A percentile compares a stretch with the other conserved stretches of the same genome.
Evolutionary conservation across 2,113 vertebrate species (phyloP).

Genomic region (Oreamnos americanus): DNA sequence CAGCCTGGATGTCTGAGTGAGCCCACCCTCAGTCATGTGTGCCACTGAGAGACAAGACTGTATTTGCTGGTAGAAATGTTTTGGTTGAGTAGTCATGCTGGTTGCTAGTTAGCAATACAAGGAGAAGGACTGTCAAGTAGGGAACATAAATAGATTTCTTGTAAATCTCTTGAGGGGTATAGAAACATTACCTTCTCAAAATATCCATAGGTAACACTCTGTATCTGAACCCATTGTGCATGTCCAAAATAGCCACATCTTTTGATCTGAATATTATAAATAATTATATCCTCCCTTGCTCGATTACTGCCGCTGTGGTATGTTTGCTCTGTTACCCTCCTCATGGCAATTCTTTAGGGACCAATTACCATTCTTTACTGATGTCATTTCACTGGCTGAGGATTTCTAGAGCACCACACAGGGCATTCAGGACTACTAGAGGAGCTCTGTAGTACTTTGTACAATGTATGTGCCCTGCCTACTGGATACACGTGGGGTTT

Average conservation of each 20-base stretch:
- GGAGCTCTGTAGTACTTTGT: background rate
- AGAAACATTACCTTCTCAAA: background rate
- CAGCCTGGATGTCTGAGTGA: background rate
- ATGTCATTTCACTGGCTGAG: background rate
- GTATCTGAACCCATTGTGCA: background rate
- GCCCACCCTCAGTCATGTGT: background rate
- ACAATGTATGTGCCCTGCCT: background rate
- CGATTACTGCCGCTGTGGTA: background rate
- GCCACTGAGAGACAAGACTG: background rate
- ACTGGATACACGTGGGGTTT: background rate
- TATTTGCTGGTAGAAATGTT: background rate
- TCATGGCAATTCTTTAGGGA: background rate
- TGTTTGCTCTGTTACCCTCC: background rate
- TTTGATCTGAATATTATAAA: background rate
- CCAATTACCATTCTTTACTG: slow-evolving; percentile 5
- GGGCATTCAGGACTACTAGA: background rate
- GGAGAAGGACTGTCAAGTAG: background rate
- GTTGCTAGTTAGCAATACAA: background rate
- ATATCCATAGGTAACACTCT: background rate
- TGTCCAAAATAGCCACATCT: background rate
- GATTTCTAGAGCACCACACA: background rate
- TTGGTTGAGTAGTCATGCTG: background rate
- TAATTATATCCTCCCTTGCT: background rate
- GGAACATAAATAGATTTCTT: background rate
- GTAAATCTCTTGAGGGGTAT: background rate